phyloP scores from a whole-genome alignment of 2,888 invertebrate genomes.

The Polyommatus iphigenia region DNA sequence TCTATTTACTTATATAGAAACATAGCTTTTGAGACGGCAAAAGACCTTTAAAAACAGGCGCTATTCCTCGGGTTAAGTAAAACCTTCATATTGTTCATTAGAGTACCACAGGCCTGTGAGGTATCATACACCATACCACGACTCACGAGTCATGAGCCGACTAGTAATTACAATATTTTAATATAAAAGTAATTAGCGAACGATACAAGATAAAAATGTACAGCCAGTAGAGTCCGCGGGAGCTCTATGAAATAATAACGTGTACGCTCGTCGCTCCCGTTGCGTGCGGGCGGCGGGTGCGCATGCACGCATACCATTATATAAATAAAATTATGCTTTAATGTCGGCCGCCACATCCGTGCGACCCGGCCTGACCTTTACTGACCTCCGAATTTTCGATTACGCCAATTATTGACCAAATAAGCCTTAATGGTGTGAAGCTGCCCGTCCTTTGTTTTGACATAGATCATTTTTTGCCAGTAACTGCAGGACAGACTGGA shows the following conservation, averaged over 20 bases:
- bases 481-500: neutral
- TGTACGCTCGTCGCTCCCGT: no score
- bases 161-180: conserved; percentile 14
- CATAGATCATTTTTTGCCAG: neutral
- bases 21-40: no score
- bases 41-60: no score
- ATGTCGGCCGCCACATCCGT: conserved; percentile 33
- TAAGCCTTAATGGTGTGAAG: conserved; percentile 19
- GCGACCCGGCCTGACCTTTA: conserved; percentile 30
- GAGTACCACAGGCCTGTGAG: neutral
- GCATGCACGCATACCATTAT: conserved; percentile 33
- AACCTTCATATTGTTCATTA: neutral
- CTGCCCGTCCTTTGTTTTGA: neutral
- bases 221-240: neutral
- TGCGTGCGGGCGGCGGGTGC: conserved; percentile 31
- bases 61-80: no score
- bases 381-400: conserved; percentile 24
- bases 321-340: conserved; percentile 32
- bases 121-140: neutral
- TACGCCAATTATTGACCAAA: conserved; percentile 19
- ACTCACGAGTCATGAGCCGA: neutral
- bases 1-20: no score
- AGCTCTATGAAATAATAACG: conserved; percentile 30
- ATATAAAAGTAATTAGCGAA: conserved; percentile 32
- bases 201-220: conserved; percentile 26